Evolutionary conservation across 2,113 vertebrate species (phyloP).

Genomic region (Acrocephalus arundinaceus): DNA sequence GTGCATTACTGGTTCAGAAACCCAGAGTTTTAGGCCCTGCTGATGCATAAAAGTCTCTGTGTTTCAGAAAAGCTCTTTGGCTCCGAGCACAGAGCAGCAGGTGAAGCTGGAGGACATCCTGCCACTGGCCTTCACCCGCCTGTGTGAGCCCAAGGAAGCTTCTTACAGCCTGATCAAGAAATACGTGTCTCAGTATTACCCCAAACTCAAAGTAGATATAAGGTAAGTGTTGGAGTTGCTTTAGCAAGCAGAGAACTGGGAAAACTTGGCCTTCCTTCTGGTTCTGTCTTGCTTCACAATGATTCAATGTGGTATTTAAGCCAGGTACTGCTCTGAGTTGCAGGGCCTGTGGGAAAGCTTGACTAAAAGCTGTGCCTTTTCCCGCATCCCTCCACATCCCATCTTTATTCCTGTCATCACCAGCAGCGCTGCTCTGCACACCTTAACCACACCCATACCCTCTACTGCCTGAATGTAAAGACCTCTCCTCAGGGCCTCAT

Average conservation of each 20-base stretch:
- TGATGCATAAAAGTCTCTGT: neutral
- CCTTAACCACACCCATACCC: neutral
- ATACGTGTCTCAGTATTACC: slow-evolving; percentile 95
- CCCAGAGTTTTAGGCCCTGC: neutral
- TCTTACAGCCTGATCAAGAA: slow-evolving; percentile 97
- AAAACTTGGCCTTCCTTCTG: neutral
- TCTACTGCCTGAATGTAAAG: neutral
- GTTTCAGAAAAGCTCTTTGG: slow-evolving; percentile 76
- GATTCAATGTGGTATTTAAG: neutral
- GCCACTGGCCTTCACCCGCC: slow-evolving; percentile 93
- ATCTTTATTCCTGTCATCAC: neutral
- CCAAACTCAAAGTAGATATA: slow-evolving; percentile 88
- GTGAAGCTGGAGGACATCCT: slow-evolving; percentile 91
- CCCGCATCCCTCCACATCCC: neutral
- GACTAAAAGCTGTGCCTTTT: neutral
- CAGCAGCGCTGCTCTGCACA: neutral
- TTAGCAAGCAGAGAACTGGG: neutral
- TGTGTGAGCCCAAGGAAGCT: slow-evolving; percentile 97
- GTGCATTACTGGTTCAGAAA: neutral
- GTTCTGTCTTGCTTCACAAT: fast-evolving
- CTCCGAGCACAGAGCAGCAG: slow-evolving; percentile 72
- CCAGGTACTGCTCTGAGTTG: neutral
- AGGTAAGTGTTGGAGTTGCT: slow-evolving; percentile 76
- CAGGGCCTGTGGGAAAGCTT: neutral
- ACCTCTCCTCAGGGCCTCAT: neutral